Evolutionary conservation across 2,113 vertebrate genomes (phyloP).

Genomic region (Illadopsis cleaveri): DNA sequence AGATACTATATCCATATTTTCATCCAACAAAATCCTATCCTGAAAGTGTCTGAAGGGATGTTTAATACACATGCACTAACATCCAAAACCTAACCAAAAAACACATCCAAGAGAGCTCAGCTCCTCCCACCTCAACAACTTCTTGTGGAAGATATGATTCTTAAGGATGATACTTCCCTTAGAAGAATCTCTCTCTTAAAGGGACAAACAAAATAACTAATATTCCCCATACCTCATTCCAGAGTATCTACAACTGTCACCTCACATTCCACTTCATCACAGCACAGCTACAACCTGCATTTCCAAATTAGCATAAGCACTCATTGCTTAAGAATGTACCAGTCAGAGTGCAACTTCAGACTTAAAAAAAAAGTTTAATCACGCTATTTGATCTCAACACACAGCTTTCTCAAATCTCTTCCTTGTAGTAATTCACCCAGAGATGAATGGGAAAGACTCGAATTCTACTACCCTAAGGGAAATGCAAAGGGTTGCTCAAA

Average conservation of each 20-base stretch:
- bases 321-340: neutral
- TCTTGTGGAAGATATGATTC: neutral
- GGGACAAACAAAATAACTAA: neutral
- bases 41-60: neutral
- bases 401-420: neutral
- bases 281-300: neutral
- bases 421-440: neutral
- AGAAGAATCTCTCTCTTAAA: neutral
- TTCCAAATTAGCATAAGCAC: neutral
- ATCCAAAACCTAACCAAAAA: neutral
- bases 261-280: neutral
- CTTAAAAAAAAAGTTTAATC: neutral
- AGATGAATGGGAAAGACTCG: neutral
- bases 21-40: neutral
- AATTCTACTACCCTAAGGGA: neutral
- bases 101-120: neutral
- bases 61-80: neutral
- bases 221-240: neutral
- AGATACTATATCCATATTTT: neutral
- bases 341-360: neutral
- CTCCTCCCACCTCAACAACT: neutral
- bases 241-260: neutral
- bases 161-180: neutral
- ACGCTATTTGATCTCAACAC: neutral
- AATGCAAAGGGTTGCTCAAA: neutral